A percentile compares a stretch with the other conserved stretches of the same genome.
phyloP scores from a whole-genome alignment of 2,888 invertebrate species.

The Rhogogaster chlorosoma region DNA sequence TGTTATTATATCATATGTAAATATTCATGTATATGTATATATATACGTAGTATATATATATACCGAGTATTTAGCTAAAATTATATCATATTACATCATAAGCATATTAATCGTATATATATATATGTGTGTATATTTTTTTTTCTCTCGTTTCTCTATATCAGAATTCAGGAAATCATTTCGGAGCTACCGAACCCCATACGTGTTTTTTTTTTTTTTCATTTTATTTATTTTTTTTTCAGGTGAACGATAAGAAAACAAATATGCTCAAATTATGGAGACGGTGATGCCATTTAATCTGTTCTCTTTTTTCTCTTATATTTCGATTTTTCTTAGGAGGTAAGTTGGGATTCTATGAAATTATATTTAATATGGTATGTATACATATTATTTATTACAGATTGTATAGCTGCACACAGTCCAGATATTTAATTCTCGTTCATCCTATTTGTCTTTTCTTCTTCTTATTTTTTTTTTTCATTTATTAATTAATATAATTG shows the following conservation, averaged over 20 bases:
- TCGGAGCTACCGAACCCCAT: not conserved
- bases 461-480: not conserved
- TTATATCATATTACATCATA: not conserved
- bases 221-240: not conserved
- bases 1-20: not conserved
- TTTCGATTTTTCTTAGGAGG: not conserved
- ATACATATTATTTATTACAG: not conserved
- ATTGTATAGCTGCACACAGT: not conserved
- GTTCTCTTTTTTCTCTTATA: not conserved
- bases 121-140: not conserved
- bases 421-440: not conserved
- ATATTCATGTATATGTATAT: not conserved
- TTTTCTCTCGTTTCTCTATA: not conserved
- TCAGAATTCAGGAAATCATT: not conserved
- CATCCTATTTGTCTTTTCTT: not conserved
- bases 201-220: not conserved
- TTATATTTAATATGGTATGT: not conserved
- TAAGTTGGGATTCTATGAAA: slow-evolving; percentile 25
- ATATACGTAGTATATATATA: not conserved
- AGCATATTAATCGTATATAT: not conserved
- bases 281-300: not conserved
- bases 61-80: not conserved
- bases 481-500: not conserved
- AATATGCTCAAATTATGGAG: not conserved
- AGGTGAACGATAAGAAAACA: not conserved